Conservation (phyloP, 2,797 vertebrate genomes). For the Chanos chanos region DNA sequence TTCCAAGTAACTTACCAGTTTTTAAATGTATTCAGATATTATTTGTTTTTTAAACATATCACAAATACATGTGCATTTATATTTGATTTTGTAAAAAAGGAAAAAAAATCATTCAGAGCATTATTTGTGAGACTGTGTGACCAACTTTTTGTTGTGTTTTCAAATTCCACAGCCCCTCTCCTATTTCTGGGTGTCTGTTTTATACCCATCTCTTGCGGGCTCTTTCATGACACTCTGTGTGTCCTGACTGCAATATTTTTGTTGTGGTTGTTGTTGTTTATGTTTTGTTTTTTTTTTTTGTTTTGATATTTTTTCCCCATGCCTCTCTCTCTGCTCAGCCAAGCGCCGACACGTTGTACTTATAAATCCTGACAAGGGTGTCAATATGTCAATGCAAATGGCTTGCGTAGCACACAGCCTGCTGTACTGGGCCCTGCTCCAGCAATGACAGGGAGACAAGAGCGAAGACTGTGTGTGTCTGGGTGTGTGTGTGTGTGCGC, state of each 20-base stretch:
- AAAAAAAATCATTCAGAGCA: no score
- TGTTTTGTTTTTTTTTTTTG: constrained; percentile 30
- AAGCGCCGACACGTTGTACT: constrained; percentile 42
- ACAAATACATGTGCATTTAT: not conserved
- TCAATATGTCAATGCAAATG: constrained; percentile 59
- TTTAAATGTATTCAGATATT: not conserved
- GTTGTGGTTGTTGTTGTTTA: no score
- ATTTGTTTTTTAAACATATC: constrained; percentile 1
- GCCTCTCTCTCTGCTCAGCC: constrained; percentile 42
- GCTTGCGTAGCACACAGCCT: constrained; percentile 49
- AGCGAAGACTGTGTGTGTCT: constrained; percentile 48
- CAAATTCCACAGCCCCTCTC: no score
- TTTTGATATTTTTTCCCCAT: constrained; percentile 43
- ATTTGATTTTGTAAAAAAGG: not conserved
- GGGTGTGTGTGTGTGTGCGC: constrained; percentile 46
- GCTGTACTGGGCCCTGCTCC: constrained; percentile 48
- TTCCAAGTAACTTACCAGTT: constrained; percentile 11
- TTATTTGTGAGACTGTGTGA: no score
- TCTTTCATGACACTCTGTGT: no score
- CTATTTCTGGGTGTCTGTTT: no score
- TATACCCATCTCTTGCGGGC: no score
- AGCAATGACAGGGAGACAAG: constrained; percentile 40
- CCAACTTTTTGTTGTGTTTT: no score
- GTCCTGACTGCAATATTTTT: no score
- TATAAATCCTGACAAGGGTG: constrained; percentile 55